Evolutionary conservation across 2,888 invertebrate species (phyloP).

Genomic region (Hyppa rectilinea): DNA sequence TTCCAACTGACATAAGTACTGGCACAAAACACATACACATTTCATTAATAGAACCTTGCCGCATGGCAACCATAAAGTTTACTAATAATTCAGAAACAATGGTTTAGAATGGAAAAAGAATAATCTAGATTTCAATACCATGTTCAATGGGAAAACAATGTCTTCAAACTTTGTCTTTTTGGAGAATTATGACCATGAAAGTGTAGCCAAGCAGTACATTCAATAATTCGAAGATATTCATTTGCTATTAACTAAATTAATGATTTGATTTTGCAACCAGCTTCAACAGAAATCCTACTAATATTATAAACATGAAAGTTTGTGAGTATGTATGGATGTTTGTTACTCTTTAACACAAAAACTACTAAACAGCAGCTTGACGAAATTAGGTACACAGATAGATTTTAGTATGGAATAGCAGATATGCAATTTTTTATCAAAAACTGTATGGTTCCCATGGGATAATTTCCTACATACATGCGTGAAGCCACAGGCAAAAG

Average conservation of each 20-base stretch:
- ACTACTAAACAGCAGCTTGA: too few species aligned
- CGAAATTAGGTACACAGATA: too few species aligned
- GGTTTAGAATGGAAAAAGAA: constrained; percentile 12
- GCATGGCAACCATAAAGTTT: constrained; percentile 31
- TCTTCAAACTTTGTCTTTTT: not conserved
- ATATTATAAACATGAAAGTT: too few species aligned
- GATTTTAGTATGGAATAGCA: too few species aligned
- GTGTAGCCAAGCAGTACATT: not conserved
- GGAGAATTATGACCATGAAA: not conserved
- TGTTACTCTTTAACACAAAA: too few species aligned
- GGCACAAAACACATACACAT: not conserved
- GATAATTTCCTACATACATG: too few species aligned
- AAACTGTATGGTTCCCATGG: too few species aligned
- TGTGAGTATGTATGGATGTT: too few species aligned
- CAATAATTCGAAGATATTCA: not conserved
- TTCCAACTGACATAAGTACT: not conserved
- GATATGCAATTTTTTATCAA: too few species aligned
- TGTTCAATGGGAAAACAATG: constrained; percentile 18
- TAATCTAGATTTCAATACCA: constrained; percentile 1
- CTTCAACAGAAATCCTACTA: too few species aligned
- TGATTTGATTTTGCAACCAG: not conserved
- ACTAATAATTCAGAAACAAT: constrained; percentile 45
- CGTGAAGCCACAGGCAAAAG: too few species aligned
- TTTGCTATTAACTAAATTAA: too few species aligned
- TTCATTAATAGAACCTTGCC: constrained; percentile 30